Conservation (phyloP, 2,888 invertebrate genomes). For the Mesopsocus fuscifrons region DNA sequence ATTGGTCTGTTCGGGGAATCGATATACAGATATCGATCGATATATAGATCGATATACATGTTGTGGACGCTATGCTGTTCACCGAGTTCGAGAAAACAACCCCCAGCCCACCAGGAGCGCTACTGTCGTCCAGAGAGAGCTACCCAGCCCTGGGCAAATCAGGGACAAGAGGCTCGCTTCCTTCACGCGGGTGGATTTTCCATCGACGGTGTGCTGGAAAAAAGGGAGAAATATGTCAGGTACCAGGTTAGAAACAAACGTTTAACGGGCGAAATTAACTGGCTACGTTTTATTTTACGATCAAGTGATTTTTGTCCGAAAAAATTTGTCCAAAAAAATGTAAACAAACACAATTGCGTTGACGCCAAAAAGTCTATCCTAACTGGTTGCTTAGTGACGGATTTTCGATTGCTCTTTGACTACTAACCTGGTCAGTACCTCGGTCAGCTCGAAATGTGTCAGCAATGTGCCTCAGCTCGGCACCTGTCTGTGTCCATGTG, state of each 20-base stretch:
- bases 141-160: constrained; percentile 33
- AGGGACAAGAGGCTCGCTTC: constrained; percentile 34
- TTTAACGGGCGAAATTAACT: no score
- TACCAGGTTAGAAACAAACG: no score
- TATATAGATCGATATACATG: constrained; percentile 5
- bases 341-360: no score
- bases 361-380: no score
- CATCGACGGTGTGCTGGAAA: constrained; percentile 12
- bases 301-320: no score
- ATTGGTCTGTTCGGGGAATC: neutral
- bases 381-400: no score
- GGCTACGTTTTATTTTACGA: no score
- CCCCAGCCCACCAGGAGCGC: constrained; percentile 43
- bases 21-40: constrained; percentile 4
- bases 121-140: constrained; percentile 39
- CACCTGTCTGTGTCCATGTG: constrained; percentile 16
- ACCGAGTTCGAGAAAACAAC: constrained; percentile 34
- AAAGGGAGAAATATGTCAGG: constrained; percentile 11
- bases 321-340: no score
- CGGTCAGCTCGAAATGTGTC: constrained; percentile 16
- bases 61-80: no score
- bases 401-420: no score
- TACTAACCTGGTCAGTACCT: constrained; percentile 7
- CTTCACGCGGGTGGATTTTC: constrained; percentile 16
- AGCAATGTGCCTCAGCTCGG: constrained; percentile 17